Evolutionary conservation across 1,140 invertebrate species (phyloP), one percentile per base, ranked within the genome.

Genomic region (Aphaenogaster floridana): DNA sequence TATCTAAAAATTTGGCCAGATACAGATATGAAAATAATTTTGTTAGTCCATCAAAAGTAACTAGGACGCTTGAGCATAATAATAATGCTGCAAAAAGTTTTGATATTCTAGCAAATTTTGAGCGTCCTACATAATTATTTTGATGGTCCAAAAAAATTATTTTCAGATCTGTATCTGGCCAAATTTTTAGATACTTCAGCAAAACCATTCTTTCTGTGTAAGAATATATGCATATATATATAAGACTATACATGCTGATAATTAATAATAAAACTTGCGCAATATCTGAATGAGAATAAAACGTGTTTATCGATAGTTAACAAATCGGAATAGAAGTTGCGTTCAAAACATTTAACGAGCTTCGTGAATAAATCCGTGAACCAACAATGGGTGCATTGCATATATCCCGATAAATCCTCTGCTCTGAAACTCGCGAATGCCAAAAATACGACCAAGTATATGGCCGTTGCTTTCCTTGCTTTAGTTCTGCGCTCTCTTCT

Each of bases 401-500:
- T 17, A 63, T 17, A 48, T 15, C 36, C 13, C 48, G 52, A 83
- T 64, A 66, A 84, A 80, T 80, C 50, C 68, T 79, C 52, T 21
- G 76, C 42, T 76, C 69, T 13, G 21, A 66, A 79, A 89, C 87
- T 86, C 76, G 42, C 57, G 50, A 66, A 74, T 61, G 59, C 54
- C 84, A 71, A 61, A 69, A 74, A 89, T 39, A 59, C n/a, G 63
- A 77, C 50, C 71, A 2, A 71, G 21, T 39, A 45, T 63, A 42
- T 64, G 59, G 54, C 68, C 54, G 69, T 61, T 71, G 86, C 78
- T 84, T 45, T 50, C 54, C 81, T 64, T 89, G 71, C 69, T 71
- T 90, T 83, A 63, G 76, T 84, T 84, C 71, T 68, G 79, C 85
- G 71, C 64, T 76, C 86, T 84, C 52, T 45, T 69, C 66, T 17